Base-by-base conservation (phyloP, 2,113 vertebrate species). In the Pituophis catenifer region DNA sequence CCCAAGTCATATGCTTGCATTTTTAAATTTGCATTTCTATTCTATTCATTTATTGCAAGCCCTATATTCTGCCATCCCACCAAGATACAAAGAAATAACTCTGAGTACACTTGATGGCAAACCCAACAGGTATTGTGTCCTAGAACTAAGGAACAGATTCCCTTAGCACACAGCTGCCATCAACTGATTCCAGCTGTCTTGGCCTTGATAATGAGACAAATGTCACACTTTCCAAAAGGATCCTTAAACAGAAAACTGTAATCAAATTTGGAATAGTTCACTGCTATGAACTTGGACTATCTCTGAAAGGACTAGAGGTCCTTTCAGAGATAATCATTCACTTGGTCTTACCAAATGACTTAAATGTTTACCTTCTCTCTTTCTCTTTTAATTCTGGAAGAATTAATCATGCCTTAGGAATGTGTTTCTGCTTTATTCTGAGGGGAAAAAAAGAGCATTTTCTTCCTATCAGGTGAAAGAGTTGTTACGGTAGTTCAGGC, bases 291-390 rank as follows among this genome's bases (percentile, higher is more conserved):
- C 13, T 62, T 86, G 70, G 21, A 38, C 8, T 44, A 44, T 44
- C 38, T 44, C 38, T 44, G 38, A 44, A 44, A 44, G 38, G 38
- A 44, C 38, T 44, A 62, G 50, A 89, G 23, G 13, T 17, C 24
- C 88, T 89, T 53, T 94, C 57, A 85, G 44, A 91, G 48, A 55
- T 88, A 92, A 57, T 89, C 65, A 58, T 75, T 65, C 33, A 38
- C 54, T 81, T 89, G 33, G 15, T 65, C 55, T 93, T 55, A 29
- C 54, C 58, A n/a, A 85, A 93, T 19, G 44, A 75, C 58, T 52
- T 50, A 93, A 86, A 53, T 59, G 7, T 23, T 2, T 70, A n/a
- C 62, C 4, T n/a, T 70, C 62, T n/a, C 62, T n/a, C 15, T 38
- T 38, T 91, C 5, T 70, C 52, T 54, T 33, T 94, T 86, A 54